Evolutionary conservation across 2,113 vertebrate genomes (phyloP).

Genomic region (Aspiorhynchus laticeps): DNA sequence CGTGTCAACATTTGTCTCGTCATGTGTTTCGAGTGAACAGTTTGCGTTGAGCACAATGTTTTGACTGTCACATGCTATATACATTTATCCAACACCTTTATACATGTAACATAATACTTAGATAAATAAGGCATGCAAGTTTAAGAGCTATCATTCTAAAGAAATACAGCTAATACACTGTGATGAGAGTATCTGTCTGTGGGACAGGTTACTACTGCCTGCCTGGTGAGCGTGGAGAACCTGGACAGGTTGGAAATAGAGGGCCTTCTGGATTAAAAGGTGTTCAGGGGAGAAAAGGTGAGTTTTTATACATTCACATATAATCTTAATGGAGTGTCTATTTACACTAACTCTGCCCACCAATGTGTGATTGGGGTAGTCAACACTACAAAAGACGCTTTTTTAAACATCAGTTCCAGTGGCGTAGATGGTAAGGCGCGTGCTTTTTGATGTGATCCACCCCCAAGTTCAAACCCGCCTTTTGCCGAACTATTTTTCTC

Average conservation of each 20-base stretch:
- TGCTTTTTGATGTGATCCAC: too few relatives aligned
- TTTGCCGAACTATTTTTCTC: too few relatives aligned
- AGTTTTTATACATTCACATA: neutral
- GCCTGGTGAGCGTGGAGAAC: constrained; percentile 60
- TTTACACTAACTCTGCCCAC: too few relatives aligned
- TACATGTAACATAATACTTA: neutral
- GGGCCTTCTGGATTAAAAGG: constrained; percentile 63
- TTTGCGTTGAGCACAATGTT: constrained; percentile 2
- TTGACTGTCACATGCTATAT: neutral
- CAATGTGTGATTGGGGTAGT: too few relatives aligned
- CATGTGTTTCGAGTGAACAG: constrained; percentile 30
- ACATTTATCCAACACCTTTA: neutral
- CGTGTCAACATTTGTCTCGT: constrained; percentile 34
- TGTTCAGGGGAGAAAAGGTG: constrained; percentile 67
- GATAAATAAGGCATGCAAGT: neutral
- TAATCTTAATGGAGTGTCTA: neutral
- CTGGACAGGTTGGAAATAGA: constrained; percentile 61
- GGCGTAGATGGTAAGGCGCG: too few relatives aligned
- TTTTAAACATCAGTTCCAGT: too few relatives aligned
- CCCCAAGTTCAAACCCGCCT: too few relatives aligned
- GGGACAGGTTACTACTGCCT: constrained; percentile 67
- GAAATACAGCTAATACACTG: neutral
- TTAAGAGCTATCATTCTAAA: neutral
- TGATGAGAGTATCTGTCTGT: neutral
- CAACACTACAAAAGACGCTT: too few relatives aligned